Evolutionary conservation across 2,888 invertebrate genomes (phyloP).

Genomic region (Apomyelois bistriatella): DNA sequence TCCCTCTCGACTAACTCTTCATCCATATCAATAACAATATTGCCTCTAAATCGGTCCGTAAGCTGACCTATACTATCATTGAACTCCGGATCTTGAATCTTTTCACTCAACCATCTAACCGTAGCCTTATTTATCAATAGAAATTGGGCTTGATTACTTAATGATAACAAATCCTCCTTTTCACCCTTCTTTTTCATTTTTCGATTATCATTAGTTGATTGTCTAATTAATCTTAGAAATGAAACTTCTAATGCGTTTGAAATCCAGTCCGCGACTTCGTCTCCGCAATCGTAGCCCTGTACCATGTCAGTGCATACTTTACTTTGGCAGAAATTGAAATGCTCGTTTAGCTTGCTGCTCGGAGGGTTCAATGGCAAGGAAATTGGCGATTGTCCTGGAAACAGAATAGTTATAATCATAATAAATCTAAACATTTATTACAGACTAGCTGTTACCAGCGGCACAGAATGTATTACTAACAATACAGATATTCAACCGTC

Average conservation of each 20-base stretch:
- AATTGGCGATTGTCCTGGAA: slow-evolving; percentile 75
- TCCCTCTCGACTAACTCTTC: slow-evolving; percentile 88
- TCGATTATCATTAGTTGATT: slow-evolving; percentile 64
- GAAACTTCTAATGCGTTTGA: slow-evolving; percentile 84
- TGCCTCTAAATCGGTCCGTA: slow-evolving; percentile 92
- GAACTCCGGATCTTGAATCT: slow-evolving; percentile 76
- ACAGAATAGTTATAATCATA: background rate
- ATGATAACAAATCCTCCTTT: slow-evolving; percentile 64
- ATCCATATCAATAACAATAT: slow-evolving; percentile 88
- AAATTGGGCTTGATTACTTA: slow-evolving; percentile 92
- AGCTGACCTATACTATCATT: slow-evolving; percentile 79
- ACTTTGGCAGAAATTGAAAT: slow-evolving; percentile 82
- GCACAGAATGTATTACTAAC: no score
- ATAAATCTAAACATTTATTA: background rate
- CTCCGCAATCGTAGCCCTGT: slow-evolving; percentile 91
- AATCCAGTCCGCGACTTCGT: slow-evolving; percentile 89
- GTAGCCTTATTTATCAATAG: slow-evolving; percentile 90
- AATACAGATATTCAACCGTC: no score
- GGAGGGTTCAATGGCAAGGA: slow-evolving; percentile 71
- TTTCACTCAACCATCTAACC: slow-evolving; percentile 84
- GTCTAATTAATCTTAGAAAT: slow-evolving; percentile 85
- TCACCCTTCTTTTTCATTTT: slow-evolving; percentile 48
- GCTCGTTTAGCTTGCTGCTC: slow-evolving; percentile 37
- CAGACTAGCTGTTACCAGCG: no score
- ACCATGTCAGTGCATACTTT: slow-evolving; percentile 93